phyloP scores from a whole-genome alignment of 2,113 vertebrate genomes.

The Fulmarus glacialis region DNA sequence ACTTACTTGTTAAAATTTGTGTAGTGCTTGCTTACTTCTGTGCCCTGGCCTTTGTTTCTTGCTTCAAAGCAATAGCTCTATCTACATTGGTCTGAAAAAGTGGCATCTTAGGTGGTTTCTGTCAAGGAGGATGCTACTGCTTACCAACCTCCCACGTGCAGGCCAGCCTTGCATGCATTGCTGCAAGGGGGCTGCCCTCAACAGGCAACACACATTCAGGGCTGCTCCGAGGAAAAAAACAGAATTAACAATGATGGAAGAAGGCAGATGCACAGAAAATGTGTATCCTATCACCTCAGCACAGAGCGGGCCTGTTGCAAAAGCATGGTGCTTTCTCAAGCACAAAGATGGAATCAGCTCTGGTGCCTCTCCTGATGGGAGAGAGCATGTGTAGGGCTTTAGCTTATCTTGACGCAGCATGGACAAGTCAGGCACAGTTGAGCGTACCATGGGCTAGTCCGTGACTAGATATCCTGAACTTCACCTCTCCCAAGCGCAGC shows the following conservation, averaged over 20 bases:
- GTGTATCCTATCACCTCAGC: background rate
- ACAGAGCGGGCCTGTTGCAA: background rate
- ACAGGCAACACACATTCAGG: background rate
- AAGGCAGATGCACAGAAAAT: background rate
- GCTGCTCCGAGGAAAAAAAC: background rate
- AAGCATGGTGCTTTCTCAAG: background rate
- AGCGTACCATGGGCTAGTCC: fast-evolving
- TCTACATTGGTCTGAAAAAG: background rate
- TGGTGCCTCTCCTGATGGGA: background rate
- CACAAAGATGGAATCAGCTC: background rate
- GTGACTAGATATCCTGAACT: background rate
- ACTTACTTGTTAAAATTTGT: background rate
- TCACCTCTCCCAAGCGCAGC: background rate
- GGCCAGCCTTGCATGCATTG: background rate
- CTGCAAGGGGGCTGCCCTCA: background rate
- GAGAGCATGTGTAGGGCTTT: background rate
- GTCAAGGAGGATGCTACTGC: background rate
- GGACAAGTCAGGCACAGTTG: background rate
- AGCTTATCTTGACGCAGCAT: background rate
- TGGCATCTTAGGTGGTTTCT: background rate
- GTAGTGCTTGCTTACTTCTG: background rate
- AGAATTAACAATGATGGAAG: background rate
- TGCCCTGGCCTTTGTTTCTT: background rate
- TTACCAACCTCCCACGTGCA: fast-evolving
- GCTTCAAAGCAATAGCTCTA: background rate